Base-by-base conservation (phyloP, 2,797 vertebrate species). In the Hyperoplus immaculatus region DNA sequence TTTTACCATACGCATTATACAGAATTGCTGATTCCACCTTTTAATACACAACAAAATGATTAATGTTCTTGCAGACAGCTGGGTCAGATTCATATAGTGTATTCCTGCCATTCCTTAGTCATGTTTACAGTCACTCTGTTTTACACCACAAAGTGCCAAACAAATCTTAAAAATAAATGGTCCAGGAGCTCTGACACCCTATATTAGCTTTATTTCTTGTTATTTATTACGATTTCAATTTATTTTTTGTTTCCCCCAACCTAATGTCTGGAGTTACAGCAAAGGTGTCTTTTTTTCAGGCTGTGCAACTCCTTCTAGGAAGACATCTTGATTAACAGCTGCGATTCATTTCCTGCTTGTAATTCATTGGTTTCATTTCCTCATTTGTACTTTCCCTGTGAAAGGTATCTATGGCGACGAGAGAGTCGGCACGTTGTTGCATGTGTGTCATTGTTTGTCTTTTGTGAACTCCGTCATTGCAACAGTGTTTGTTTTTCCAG, bases 401-500 rank as follows among this genome's bases (percentile, higher is more conserved):
- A 88, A 88, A 78, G 73, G 92, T 89, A 75, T 77, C 91, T 75
- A 89, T 91, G 89, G 86, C 15, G 77, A 89, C 43, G 5, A 47
- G 43, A 65, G 69, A 74, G 88, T 49, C 61, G 12, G 41, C 61
- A 6, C 43, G 68, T 83, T 57, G 82, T 76, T 61, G 55, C 65
- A 53, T 77, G 71, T 39, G 76, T 91, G 87, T 82, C 85, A 85
- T 88, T 93, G 91, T 93, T 93, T 93, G 90, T 91, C 89, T 91
- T 93, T 87, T 88, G 87, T 90, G 73, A 89, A 86, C 78, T 86
- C 85, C 54, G 47, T 87, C 84, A 68, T 86, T 89, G 82, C 61
- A 39, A 54, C 82, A 18, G 8, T 93, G 92, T 94, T 94, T 92
- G 91, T 92, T 91, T 93, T 93, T 94, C 93, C 93, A 92, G 74